These are phyloP conservation scores for Tragelaphus oryx DNA, from an alignment of 2,797 vertebrate species.

Conservation along the genomic window DNA sequence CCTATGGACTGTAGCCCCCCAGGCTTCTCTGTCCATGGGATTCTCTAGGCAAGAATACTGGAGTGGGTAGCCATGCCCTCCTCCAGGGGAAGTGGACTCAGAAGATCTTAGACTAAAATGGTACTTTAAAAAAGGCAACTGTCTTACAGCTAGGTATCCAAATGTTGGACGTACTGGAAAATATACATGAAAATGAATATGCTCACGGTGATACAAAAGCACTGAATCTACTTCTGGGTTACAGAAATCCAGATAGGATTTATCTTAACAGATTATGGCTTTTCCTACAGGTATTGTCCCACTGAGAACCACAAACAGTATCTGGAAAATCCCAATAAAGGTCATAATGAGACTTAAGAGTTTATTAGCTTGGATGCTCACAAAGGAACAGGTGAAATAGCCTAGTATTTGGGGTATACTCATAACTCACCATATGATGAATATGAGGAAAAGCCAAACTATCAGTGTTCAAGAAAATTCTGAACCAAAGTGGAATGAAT, in stretches of 20 bases:
- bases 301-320: conserved; percentile 94
- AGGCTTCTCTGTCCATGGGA: background rate
- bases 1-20: background rate
- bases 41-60: background rate
- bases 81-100: background rate
- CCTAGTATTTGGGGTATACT: conserved; percentile 84
- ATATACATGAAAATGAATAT: background rate
- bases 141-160: conserved; percentile 89
- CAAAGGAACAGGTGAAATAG: conserved; percentile 85
- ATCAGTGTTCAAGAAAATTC: conserved; percentile 85
- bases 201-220: background rate
- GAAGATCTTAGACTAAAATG: conserved; percentile 15
- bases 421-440: conserved; percentile 72
- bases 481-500: conserved; percentile 79
- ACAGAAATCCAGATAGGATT: conserved; percentile 76
- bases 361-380: conserved; percentile 91
- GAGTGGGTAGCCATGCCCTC: background rate
- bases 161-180: conserved; percentile 70
- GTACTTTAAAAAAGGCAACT: conserved; percentile 83
- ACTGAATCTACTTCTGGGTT: background rate
- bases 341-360: conserved; percentile 95
- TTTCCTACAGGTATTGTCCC: conserved; percentile 95
- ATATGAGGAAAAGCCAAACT: conserved; percentile 90
- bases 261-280: conserved; percentile 97
- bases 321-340: conserved; percentile 93